A percentile compares a stretch with the other conserved stretches of the same genome.
Conservation (phyloP, 1,140 invertebrate species). For the Orchestia grillus region DNA sequence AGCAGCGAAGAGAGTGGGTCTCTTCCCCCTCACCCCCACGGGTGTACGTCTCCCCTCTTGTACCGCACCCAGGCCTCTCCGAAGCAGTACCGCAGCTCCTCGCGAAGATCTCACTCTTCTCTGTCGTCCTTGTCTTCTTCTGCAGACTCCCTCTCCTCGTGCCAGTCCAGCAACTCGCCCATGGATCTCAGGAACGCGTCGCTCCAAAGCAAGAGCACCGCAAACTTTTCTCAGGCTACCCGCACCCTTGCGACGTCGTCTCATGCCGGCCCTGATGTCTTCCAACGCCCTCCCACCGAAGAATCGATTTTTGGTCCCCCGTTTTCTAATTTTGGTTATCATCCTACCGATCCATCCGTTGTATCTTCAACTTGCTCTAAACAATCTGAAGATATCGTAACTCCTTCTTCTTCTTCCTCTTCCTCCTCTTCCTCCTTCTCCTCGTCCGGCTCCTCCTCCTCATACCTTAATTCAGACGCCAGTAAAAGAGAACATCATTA, state of each 20-base stretch:
- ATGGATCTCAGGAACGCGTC: conserved; percentile 1
- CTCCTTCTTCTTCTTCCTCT: not conserved
- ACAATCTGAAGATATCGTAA: not conserved
- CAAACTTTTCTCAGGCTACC: not conserved
- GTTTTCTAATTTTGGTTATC: not conserved
- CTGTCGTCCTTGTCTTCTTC: not conserved
- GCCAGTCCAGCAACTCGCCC: not conserved
- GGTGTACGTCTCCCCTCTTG: not conserved
- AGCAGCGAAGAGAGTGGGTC: conserved; percentile 26
- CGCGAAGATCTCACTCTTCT: not conserved
- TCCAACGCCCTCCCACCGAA: not conserved
- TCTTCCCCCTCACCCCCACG: not conserved
- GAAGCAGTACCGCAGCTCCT: not conserved
- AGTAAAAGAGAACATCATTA: not conserved
- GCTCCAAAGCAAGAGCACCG: not conserved
- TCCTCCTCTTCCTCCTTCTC: no score
- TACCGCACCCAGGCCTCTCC: not conserved
- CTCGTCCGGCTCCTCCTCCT: not conserved
- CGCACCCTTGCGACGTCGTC: not conserved
- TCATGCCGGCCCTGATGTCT: not conserved
- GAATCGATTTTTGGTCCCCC: not conserved
- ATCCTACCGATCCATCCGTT: not conserved
- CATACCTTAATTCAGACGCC: not conserved
- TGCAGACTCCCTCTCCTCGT: not conserved
- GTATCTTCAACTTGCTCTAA: not conserved